Evolutionary conservation across 2,888 invertebrate genomes (phyloP).

Genomic region (Mesoligia furuncula): DNA sequence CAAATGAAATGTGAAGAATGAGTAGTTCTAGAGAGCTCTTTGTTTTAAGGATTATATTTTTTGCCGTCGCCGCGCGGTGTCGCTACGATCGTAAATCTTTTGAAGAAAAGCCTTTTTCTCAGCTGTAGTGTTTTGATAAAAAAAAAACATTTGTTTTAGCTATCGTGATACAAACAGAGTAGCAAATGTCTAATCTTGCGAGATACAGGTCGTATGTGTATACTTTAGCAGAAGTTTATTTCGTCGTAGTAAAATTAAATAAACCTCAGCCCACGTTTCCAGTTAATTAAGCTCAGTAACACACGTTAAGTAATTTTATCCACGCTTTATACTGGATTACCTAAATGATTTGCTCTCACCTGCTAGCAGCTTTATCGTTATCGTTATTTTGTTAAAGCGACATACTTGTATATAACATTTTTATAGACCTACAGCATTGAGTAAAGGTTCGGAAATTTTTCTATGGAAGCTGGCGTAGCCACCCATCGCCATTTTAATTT

Average conservation of each 20-base stretch:
- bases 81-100: slow-evolving; percentile 68
- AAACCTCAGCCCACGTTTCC: slow-evolving; percentile 13
- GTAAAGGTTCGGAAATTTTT: not conserved
- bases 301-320: slow-evolving; percentile 48
- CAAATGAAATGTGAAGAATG: slow-evolving; percentile 90
- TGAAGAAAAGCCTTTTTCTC: slow-evolving; percentile 58
- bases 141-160: slow-evolving; percentile 17
- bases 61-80: slow-evolving; percentile 66
- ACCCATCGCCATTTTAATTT: not conserved
- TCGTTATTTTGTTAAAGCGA: slow-evolving; percentile 15
- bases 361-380: slow-evolving; percentile 14
- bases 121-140: slow-evolving; percentile 25
- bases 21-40: slow-evolving; percentile 86
- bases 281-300: slow-evolving; percentile 47
- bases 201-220: slow-evolving; percentile 5
- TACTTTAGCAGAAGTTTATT: not conserved
- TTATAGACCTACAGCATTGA: not conserved
- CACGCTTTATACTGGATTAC: slow-evolving; percentile 35
- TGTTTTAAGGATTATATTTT: slow-evolving; percentile 87
- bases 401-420: not conserved
- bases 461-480: not conserved
- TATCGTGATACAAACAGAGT: not conserved
- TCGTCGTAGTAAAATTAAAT: slow-evolving; percentile 24
- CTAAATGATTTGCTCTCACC: slow-evolving; percentile 42
- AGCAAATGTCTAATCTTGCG: not conserved